phyloP scores from a whole-genome alignment of 1,140 invertebrate genomes.

The Aleiodes sp. region DNA sequence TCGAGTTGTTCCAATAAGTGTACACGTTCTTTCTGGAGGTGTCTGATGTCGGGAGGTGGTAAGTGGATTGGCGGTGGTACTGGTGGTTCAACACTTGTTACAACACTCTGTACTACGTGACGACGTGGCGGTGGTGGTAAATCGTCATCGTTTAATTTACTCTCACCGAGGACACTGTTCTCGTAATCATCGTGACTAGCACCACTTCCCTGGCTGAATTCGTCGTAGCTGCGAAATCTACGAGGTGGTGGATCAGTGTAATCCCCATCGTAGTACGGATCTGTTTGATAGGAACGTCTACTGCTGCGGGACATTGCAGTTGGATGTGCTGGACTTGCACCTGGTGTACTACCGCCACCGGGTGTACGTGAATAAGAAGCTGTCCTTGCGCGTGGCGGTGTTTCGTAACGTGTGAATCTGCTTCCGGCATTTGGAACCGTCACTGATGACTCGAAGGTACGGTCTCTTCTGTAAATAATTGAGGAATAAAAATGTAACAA shows the following conservation, averaged over 20 bases:
- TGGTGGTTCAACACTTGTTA: constrained; percentile 52
- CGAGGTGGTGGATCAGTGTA: constrained; percentile 67
- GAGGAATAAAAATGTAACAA: neutral
- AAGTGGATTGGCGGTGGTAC: constrained; percentile 54
- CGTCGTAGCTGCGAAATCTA: constrained; percentile 71
- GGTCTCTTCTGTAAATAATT: constrained; percentile 55
- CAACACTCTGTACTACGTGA: constrained; percentile 57
- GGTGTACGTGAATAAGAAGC: constrained; percentile 61
- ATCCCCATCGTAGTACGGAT: constrained; percentile 62
- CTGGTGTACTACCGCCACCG: constrained; percentile 58
- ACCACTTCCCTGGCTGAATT: constrained; percentile 72
- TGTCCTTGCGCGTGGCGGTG: constrained; percentile 61
- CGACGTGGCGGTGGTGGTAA: constrained; percentile 51
- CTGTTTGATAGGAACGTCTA: constrained; percentile 58
- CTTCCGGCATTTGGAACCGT: constrained; percentile 60
- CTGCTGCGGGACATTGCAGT: constrained; percentile 57
- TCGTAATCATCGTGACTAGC: constrained; percentile 71
- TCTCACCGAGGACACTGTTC: constrained; percentile 52
- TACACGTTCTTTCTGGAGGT: constrained; percentile 76
- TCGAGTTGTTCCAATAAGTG: constrained; percentile 77
- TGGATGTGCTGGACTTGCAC: constrained; percentile 61
- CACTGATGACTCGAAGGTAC: constrained; percentile 59
- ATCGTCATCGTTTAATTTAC: constrained; percentile 55
- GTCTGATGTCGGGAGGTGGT: constrained; percentile 71
- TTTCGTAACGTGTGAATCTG: constrained; percentile 62